A percentile compares a stretch with the other conserved stretches of the same genome.
These are phyloP conservation scores for Eueides isabella DNA, from an alignment of 1,140 invertebrate species.

Conservation along the genomic window DNA sequence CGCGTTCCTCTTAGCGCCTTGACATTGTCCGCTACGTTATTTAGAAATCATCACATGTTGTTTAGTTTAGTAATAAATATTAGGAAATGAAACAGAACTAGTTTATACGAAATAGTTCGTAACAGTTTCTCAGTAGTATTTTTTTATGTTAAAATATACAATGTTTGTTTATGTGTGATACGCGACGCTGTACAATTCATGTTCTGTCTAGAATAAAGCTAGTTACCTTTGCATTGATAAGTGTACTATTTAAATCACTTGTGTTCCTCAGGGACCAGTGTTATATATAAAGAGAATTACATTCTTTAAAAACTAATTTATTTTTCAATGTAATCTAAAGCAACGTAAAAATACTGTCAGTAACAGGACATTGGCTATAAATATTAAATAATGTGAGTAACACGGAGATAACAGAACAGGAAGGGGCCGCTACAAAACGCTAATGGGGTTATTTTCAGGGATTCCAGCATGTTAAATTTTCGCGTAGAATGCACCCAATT, in stretches of 20 bases:
- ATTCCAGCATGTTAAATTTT: slow-evolving; percentile 58
- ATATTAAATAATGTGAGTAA: slow-evolving; percentile 30
- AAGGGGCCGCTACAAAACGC: slow-evolving; percentile 40
- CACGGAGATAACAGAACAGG: slow-evolving; percentile 42
- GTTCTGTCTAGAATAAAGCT: neutral
- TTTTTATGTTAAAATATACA: neutral
- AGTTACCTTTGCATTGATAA: neutral
- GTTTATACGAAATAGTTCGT: neutral
- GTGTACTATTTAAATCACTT: neutral
- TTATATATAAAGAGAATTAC: neutral
- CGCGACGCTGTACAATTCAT: neutral
- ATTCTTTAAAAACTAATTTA: slow-evolving; percentile 7
- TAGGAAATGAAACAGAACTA: neutral
- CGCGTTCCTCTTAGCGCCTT: slow-evolving; percentile 55
- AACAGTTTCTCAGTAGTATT: neutral
- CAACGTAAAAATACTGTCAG: neutral
- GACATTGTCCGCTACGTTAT: slow-evolving; percentile 65
- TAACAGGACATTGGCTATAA: slow-evolving; percentile 11
- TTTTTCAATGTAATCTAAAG: slow-evolving; percentile 8
- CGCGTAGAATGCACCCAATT: slow-evolving; percentile 73
- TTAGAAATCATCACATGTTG: slow-evolving; percentile 64
- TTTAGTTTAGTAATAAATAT: slow-evolving; percentile 40
- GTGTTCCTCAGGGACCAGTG: neutral
- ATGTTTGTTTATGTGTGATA: neutral
- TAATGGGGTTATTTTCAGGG: slow-evolving; percentile 46